Conservation (phyloP, 2,888 invertebrate species). For the Melanostoma mellinum region DNA sequence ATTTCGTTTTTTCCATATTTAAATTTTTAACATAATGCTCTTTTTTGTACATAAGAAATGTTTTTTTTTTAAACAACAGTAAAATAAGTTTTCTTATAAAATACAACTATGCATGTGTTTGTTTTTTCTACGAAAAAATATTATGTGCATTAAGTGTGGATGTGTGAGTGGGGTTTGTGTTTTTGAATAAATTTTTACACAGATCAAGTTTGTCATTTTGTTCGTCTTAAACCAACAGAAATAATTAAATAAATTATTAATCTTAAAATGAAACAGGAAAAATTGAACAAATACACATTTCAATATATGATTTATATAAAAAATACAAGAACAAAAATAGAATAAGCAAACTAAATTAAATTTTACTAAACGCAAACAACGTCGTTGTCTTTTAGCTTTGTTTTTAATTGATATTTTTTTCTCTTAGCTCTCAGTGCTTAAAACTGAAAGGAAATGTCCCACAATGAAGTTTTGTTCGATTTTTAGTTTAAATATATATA, state of each 20-base stretch:
- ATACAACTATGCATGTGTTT: slow-evolving; percentile 26
- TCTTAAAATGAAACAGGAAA: slow-evolving; percentile 35
- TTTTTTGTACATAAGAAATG: slow-evolving; percentile 57
- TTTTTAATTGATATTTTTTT: slow-evolving; percentile 33
- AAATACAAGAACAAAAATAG: slow-evolving; percentile 20
- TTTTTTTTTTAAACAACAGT: slow-evolving; percentile 13
- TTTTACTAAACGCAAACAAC: slow-evolving; percentile 69
- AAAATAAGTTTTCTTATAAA: slow-evolving; percentile 31
- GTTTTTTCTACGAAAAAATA: slow-evolving; percentile 26
- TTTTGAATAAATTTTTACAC: slow-evolving; percentile 34
- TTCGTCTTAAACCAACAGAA: slow-evolving; percentile 30
- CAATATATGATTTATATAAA: neutral
- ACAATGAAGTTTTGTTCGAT: slow-evolving; percentile 51
- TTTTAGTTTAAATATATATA: slow-evolving; percentile 26
- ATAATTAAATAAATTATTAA: slow-evolving; percentile 43
- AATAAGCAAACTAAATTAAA: slow-evolving; percentile 24
- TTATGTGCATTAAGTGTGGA: slow-evolving; percentile 35
- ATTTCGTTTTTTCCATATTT: slow-evolving; percentile 33
- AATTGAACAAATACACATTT: slow-evolving; percentile 19
- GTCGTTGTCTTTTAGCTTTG: slow-evolving; percentile 55
- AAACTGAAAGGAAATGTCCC: slow-evolving; percentile 39
- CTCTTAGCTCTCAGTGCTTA: slow-evolving; percentile 24
- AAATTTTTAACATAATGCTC: slow-evolving; percentile 49
- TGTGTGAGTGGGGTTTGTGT: slow-evolving; percentile 25
- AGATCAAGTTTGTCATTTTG: slow-evolving; percentile 41